Evolutionary conservation across 2,113 vertebrate genomes (phyloP).

Genomic region (Promerops cafer): DNA sequence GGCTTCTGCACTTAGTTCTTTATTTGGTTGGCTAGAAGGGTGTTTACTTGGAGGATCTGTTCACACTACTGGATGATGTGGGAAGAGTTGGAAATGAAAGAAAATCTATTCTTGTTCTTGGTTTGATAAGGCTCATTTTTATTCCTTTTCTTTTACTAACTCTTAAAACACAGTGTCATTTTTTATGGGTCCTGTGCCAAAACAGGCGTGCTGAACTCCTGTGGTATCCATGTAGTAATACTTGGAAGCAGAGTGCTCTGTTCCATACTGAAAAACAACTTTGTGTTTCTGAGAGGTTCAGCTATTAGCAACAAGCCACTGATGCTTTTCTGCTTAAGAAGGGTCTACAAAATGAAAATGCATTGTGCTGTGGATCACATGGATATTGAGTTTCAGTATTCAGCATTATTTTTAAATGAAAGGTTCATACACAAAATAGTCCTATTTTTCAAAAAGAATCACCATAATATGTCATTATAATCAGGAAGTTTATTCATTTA

Average conservation of each 20-base stretch:
- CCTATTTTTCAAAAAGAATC: neutral
- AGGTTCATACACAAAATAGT: neutral
- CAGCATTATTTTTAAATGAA: neutral
- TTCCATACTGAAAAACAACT: neutral
- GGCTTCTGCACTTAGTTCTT: neutral
- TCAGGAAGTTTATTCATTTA: conserved; percentile 75
- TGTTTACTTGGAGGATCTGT: neutral
- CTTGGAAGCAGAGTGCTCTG: neutral
- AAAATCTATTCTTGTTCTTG: neutral
- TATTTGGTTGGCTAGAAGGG: neutral
- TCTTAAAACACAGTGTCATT: neutral
- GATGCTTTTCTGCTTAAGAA: neutral
- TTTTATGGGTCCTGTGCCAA: neutral
- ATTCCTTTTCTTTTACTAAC: neutral
- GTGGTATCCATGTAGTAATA: neutral
- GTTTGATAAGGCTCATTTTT: neutral
- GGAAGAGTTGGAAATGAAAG: neutral
- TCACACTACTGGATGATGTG: neutral
- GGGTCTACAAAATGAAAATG: neutral
- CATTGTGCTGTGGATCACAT: neutral
- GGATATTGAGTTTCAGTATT: neutral
- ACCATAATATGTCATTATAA: conserved; percentile 28
- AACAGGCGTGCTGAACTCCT: neutral
- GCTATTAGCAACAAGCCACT: neutral
- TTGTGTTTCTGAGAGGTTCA: neutral